A percentile compares a stretch with the other conserved stretches of the same genome.
These are phyloP conservation scores for Merluccius polli DNA, from an alignment of 2,797 vertebrate species.

Conservation along the genomic window DNA sequence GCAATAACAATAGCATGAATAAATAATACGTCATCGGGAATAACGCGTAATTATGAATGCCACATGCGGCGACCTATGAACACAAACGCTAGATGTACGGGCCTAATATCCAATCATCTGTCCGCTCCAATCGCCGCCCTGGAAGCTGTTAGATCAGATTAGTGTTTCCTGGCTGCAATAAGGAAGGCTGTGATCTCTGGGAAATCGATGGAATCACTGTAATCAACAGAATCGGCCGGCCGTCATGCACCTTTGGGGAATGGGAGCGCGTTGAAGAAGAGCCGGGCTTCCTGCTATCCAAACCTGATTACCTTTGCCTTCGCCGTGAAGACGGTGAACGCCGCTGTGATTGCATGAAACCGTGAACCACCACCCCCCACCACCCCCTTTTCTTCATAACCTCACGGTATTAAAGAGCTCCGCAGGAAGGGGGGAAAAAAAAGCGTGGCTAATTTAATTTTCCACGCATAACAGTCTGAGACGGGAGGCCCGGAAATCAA, in stretches of 20 bases:
- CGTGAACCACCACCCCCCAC: constrained; percentile 31
- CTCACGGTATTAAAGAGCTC: constrained; percentile 58
- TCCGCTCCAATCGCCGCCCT: constrained; percentile 35
- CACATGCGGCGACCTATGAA: background rate
- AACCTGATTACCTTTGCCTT: constrained; percentile 57
- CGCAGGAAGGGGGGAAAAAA: constrained; percentile 23
- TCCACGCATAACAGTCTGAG: constrained; percentile 51
- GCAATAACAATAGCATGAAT: background rate
- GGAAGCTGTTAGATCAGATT: constrained; percentile 42
- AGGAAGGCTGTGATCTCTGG: constrained; percentile 42
- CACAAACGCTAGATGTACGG: background rate
- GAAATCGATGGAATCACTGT: constrained; percentile 61
- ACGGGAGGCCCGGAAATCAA: constrained; percentile 58
- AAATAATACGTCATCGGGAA: background rate
- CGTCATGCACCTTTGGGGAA: constrained; percentile 51
- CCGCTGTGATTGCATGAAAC: constrained; percentile 59
- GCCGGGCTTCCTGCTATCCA: constrained; percentile 28
- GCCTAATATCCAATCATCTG: constrained; percentile 15
- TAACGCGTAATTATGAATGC: constrained; percentile 31
- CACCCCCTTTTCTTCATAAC: constrained; percentile 52
- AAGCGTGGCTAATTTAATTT: constrained; percentile 62
- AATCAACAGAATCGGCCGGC: constrained; percentile 57
- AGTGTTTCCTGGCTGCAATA: constrained; percentile 33
- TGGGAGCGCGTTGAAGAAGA: constrained; percentile 44
- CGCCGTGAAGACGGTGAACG: constrained; percentile 40